These are phyloP conservation scores for Chanos chanos DNA, from an alignment of 2,797 vertebrate genomes.

Conservation along the genomic window DNA sequence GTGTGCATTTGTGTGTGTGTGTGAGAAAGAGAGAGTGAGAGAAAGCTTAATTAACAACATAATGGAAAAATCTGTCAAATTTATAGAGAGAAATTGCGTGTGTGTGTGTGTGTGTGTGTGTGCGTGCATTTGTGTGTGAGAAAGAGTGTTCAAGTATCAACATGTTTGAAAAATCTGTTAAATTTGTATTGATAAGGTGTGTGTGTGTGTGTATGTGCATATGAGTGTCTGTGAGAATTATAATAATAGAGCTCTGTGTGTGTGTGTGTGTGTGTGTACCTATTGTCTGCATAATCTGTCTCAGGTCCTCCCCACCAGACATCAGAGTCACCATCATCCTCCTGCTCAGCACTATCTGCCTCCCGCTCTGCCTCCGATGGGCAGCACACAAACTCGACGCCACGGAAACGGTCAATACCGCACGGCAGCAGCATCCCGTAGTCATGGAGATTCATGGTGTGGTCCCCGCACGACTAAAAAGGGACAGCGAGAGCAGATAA, in stretches of 20 bases:
- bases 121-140: conserved; percentile 5
- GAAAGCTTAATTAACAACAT: neutral
- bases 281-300: conserved; percentile 79
- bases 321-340: conserved; percentile 83
- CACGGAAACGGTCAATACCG: conserved; percentile 84
- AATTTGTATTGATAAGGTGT: too few species aligned
- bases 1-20: neutral
- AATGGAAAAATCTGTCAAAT: too few species aligned
- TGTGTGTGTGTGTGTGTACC: conserved; percentile 53
- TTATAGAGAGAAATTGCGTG: too few species aligned
- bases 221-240: neutral
- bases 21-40: neutral
- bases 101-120: neutral
- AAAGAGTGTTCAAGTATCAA: too few species aligned
- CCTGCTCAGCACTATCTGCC: conserved; percentile 70
- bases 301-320: conserved; percentile 88
- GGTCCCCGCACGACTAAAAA: conserved; percentile 78
- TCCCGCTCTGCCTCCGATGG: conserved; percentile 74
- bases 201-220: neutral
- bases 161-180: neutral
- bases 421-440: conserved; percentile 88
- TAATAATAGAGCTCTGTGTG: neutral
- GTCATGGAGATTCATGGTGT: conserved; percentile 82
- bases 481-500: neutral
- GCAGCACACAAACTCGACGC: conserved; percentile 88